These are phyloP conservation scores for Metopia argyrocephala DNA, from an alignment of 2,888 invertebrate species.

Conservation along the genomic window DNA sequence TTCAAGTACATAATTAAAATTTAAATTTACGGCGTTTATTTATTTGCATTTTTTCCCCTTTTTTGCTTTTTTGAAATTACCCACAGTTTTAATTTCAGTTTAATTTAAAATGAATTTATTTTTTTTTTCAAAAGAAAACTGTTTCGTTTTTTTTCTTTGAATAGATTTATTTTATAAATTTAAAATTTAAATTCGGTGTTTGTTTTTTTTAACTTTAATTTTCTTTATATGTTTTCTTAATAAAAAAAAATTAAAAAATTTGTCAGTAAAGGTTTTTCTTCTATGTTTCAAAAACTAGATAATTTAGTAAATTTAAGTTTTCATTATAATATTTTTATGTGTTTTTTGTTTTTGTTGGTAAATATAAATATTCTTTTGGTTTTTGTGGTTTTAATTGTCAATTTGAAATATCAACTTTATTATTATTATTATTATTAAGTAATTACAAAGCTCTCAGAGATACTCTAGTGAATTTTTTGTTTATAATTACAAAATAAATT, in stretches of 20 bases:
- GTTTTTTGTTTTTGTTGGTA: neutral
- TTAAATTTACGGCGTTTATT: no score
- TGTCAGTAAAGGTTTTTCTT: neutral
- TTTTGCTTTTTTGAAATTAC: no score
- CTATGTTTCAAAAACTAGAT: neutral
- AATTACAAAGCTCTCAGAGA: slow-evolving; percentile 56
- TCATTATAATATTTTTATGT: neutral
- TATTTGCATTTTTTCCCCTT: no score
- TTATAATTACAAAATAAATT: slow-evolving; percentile 48
- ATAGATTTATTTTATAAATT: slow-evolving; percentile 10
- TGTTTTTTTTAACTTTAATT: neutral
- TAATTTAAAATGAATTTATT: neutral
- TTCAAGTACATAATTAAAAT: no score
- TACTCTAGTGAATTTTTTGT: slow-evolving; percentile 28
- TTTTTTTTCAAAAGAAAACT: slow-evolving; percentile 5
- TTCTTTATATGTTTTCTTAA: neutral
- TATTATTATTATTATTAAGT: slow-evolving; percentile 2
- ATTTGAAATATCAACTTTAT: slow-evolving; percentile 26
- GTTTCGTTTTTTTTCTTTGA: neutral
- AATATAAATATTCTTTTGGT: slow-evolving; percentile 11
- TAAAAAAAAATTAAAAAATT: slow-evolving; percentile 5
- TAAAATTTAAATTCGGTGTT: slow-evolving; percentile 59
- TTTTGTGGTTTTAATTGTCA: slow-evolving; percentile 35
- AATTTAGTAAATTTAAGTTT: neutral
- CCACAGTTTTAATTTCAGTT: no score